A percentile compares a stretch with the other conserved stretches of the same genome.
phyloP scores from a whole-genome alignment of 2,888 invertebrate genomes.

The Pandemis corylana region DNA sequence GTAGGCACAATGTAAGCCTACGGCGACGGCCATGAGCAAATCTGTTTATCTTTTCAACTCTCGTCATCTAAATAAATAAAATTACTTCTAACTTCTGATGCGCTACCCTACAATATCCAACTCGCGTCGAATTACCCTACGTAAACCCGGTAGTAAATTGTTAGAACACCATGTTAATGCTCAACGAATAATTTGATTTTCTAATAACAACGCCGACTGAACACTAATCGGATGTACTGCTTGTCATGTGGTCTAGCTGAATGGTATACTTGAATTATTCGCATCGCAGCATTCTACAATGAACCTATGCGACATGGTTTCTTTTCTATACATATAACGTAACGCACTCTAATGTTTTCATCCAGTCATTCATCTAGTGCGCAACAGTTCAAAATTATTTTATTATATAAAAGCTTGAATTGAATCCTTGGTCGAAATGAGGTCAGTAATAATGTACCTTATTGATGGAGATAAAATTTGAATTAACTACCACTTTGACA shows the following conservation, averaged over 20 bases:
- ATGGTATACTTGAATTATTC: not conserved
- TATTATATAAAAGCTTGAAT: too few relatives aligned
- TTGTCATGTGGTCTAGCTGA: not conserved
- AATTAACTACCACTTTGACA: too few relatives aligned
- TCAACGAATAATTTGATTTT: slow-evolving; percentile 51
- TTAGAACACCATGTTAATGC: slow-evolving; percentile 33
- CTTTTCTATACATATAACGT: too few relatives aligned
- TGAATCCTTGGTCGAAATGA: too few relatives aligned
- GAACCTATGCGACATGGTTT: not conserved
- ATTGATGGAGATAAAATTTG: too few relatives aligned
- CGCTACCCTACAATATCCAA: not conserved
- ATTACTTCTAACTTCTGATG: slow-evolving; percentile 8
- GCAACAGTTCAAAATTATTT: not conserved
- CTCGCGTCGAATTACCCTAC: not conserved
- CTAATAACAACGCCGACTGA: slow-evolving; percentile 50
- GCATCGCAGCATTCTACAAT: not conserved
- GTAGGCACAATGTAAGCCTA: too few relatives aligned
- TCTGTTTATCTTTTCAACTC: not conserved
- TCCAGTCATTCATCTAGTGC: not conserved
- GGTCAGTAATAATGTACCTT: too few relatives aligned
- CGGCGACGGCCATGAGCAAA: not conserved
- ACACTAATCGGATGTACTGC: slow-evolving; percentile 47
- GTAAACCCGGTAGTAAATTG: slow-evolving; percentile 3
- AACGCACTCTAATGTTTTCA: not conserved
- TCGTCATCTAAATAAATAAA: not conserved